Percentiles rank a stretch among this genome's conserved stretches.
Conservation (phyloP, 2,797 vertebrate genomes). For the Vireo griseus region DNA sequence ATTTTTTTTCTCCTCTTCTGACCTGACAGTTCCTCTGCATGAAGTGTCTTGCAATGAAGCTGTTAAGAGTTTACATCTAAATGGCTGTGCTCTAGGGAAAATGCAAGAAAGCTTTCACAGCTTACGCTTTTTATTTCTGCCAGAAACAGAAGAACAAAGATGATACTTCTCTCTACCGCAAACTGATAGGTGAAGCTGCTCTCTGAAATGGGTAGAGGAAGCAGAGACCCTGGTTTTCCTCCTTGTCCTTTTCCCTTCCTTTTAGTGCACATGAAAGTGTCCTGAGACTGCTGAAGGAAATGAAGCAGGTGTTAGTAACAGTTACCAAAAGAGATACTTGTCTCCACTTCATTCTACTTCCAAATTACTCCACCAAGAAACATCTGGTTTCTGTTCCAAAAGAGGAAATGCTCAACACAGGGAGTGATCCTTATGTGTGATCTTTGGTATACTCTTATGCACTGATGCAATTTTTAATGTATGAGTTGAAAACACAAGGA, state of each 20-base stretch:
- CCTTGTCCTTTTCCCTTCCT: background rate
- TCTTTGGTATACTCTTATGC: background rate
- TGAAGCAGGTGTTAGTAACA: constrained; percentile 48
- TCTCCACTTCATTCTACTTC: background rate
- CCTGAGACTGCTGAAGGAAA: constrained; percentile 12
- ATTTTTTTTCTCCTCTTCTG: constrained; percentile 35
- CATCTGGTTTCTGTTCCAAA: constrained; percentile 60
- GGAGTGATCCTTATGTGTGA: background rate
- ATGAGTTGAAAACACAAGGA: background rate
- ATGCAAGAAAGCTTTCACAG: constrained; percentile 26
- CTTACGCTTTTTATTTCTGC: constrained; percentile 17
- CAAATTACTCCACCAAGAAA: constrained; percentile 9
- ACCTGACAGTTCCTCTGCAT: constrained; percentile 63
- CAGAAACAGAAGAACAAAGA: background rate
- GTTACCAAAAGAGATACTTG: constrained; percentile 34
- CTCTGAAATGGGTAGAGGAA: background rate
- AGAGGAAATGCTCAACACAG: background rate
- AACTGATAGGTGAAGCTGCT: background rate
- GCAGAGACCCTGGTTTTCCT: background rate
- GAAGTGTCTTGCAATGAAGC: constrained; percentile 29
- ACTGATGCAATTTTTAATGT: background rate
- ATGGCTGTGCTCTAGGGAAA: constrained; percentile 10
- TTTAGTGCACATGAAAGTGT: constrained; percentile 7
- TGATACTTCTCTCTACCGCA: background rate
- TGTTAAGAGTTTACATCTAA: constrained; percentile 54